phyloP scores from a whole-genome alignment of 2,797 vertebrate species.

The Sebastes alutus region DNA sequence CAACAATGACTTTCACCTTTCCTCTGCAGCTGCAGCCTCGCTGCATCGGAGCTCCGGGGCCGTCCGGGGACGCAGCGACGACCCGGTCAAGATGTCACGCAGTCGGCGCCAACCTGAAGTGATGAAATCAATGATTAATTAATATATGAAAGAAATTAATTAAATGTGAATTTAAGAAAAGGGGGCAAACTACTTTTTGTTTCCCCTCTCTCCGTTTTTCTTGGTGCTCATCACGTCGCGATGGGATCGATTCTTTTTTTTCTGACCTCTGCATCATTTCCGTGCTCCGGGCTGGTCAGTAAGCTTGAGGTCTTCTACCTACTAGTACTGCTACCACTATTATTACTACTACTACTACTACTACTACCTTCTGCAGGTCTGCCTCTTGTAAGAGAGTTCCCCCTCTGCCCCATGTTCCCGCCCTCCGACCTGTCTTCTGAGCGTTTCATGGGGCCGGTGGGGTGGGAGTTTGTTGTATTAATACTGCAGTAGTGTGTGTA shows the following conservation, averaged over 20 bases:
- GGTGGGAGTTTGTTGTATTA: constrained; percentile 85
- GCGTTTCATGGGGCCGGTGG: constrained; percentile 18
- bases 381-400: constrained; percentile 47
- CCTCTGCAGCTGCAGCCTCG: constrained; percentile 2
- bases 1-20: constrained; percentile 16
- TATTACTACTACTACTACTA: constrained; percentile 18
- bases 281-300: constrained; percentile 46
- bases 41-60: constrained; percentile 2
- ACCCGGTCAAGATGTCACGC: background rate
- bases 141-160: constrained; percentile 16
- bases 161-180: constrained; percentile 58
- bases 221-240: constrained; percentile 85
- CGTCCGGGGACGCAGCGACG: constrained; percentile 16
- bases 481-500: constrained; percentile 83
- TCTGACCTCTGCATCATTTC: constrained; percentile 47
- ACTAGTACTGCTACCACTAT: constrained; percentile 44
- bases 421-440: constrained; percentile 16
- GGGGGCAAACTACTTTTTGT: constrained; percentile 58
- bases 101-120: constrained; percentile 55
- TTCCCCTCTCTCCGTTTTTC: constrained; percentile 67
- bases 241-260: constrained; percentile 73
- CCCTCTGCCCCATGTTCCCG: constrained; percentile 8
- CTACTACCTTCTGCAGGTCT: constrained; percentile 61
- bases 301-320: constrained; percentile 46
- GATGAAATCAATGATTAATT: constrained; percentile 41